A percentile compares a stretch with the other conserved stretches of the same genome.
phyloP scores from a whole-genome alignment of 64 coral and sea anemone species.

The Stylophora pistillata region DNA sequence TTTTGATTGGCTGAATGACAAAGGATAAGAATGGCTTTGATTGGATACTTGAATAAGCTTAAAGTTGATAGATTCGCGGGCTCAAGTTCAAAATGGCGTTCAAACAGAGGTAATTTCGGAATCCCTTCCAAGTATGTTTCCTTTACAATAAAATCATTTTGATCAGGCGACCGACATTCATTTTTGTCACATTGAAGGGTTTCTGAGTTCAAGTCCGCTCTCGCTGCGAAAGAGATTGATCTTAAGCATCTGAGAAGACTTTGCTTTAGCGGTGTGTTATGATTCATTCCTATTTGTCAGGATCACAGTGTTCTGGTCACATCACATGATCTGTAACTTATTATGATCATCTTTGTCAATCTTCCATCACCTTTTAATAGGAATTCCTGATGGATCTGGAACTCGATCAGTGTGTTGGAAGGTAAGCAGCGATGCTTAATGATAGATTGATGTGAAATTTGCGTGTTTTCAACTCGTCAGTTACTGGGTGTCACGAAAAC shows the following conservation, averaged over 20 bases:
- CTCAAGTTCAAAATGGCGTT: constrained; percentile 70
- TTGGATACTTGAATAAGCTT: neutral
- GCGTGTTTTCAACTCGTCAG: no score
- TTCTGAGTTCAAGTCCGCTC: constrained; percentile 54
- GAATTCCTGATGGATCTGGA: constrained; percentile 65
- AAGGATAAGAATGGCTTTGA: neutral
- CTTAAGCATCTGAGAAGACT: constrained; percentile 46
- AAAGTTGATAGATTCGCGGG: neutral
- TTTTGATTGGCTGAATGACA: neutral
- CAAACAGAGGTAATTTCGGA: constrained; percentile 47
- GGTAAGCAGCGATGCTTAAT: neutral
- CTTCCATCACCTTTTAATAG: constrained; percentile 3
- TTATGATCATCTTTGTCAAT: neutral
- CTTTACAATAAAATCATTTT: neutral
- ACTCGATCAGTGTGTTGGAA: constrained; percentile 66
- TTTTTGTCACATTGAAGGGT: constrained; percentile 31
- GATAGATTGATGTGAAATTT: neutral
- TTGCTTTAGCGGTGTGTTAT: constrained; percentile 71
- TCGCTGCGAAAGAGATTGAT: constrained; percentile 52
- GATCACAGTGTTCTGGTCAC: no score
- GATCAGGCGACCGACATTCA: neutral
- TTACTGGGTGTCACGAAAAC: no score
- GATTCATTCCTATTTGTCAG: no score
- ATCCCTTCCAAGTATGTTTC: neutral
- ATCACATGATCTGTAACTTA: no score